Base-by-base conservation (phyloP, 53 echinoderm and acorn worm genomes). In the Mesocentrotus franciscanus region DNA sequence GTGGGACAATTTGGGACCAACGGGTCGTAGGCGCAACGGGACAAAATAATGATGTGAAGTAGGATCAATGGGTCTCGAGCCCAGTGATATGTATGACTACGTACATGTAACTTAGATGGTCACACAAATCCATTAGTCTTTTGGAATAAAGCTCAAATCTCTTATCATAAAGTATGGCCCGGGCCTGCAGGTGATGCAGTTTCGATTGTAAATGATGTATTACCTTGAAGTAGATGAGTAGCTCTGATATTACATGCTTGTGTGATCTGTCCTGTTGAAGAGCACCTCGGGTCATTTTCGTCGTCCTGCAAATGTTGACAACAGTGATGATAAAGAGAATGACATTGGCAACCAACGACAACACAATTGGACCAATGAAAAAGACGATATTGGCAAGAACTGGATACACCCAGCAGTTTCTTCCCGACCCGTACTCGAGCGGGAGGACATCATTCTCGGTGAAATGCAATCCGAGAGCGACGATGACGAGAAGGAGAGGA, bases 201-300 rank as follows among this genome's bases (percentile, higher is more conserved):
- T 64, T 64, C 20, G 64, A 11, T 33, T 24, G 20, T 9, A 78
- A 33, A 22, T 78, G 14, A 33, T 7, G 10, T 2, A 14, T 56
- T 91, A 91, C 91, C 91, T 91, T 91, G 26, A 91, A 91, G 15
- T 91, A 91, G 62, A 91, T 91, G 36, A 91, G 91, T 4, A 91
- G 26, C 68, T 91, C 91, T 20, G 35, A 10, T 33, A 59, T 15
- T 4, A 24, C 91, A 70, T 91, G 20, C 26, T 35, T 91, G 27
- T 91, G 91, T 66, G 64, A 57, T 68, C 91, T 66, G 68, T 91
- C 30, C 42, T 68, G 17, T 9, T 42, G 91, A 10, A 66, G 64
- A 20, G 70, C 36, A 16, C 35, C 39, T 66, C 70, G 64, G 16
- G 91, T 91, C 18, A 59, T 66, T 22, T 64, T 91, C 14, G 91